Percentiles rank a stretch among this genome's conserved stretches.
phyloP scores from a whole-genome alignment of 2,113 vertebrate genomes.

The Triplophysa dalaica region DNA sequence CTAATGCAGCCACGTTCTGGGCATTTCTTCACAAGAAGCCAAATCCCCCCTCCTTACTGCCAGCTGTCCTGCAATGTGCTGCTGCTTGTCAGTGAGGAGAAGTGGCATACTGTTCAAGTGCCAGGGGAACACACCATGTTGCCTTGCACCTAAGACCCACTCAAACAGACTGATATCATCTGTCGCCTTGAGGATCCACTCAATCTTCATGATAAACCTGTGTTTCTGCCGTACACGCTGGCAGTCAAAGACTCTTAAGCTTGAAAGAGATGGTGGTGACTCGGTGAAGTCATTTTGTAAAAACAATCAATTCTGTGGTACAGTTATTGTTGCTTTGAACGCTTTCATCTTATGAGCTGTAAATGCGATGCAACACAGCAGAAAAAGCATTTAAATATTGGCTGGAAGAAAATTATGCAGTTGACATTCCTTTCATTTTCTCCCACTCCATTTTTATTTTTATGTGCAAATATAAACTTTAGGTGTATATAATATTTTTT shows the following conservation, averaged over 20 bases:
- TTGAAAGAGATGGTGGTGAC: conserved; percentile 8
- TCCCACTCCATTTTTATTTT: too few species aligned
- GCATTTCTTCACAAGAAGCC: conserved; percentile 73
- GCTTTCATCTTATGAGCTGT: too few species aligned
- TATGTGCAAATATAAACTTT: too few species aligned
- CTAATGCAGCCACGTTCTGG: conserved; percentile 63
- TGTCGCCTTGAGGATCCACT: conserved; percentile 33
- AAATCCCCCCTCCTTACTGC: conserved; percentile 50
- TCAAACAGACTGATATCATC: conserved; percentile 38
- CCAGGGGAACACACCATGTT: conserved; percentile 34
- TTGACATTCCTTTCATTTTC: too few species aligned
- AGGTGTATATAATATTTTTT: too few species aligned
- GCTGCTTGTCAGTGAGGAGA: conserved; percentile 81
- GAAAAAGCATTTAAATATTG: too few species aligned
- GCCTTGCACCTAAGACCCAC: conserved; percentile 39
- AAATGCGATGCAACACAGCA: too few species aligned
- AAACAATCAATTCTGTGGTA: not conserved
- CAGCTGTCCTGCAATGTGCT: conserved; percentile 95
- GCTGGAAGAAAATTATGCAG: too few species aligned
- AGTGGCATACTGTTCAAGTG: conserved; percentile 60
- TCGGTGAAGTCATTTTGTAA: not conserved
- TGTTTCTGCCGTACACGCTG: not conserved
- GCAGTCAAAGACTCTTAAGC: conserved; percentile 6
- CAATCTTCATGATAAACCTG: conserved; percentile 26
- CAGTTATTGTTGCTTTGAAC: too few species aligned